phyloP scores from a whole-genome alignment of 1,140 invertebrate genomes.

The Drosophila leontia region DNA sequence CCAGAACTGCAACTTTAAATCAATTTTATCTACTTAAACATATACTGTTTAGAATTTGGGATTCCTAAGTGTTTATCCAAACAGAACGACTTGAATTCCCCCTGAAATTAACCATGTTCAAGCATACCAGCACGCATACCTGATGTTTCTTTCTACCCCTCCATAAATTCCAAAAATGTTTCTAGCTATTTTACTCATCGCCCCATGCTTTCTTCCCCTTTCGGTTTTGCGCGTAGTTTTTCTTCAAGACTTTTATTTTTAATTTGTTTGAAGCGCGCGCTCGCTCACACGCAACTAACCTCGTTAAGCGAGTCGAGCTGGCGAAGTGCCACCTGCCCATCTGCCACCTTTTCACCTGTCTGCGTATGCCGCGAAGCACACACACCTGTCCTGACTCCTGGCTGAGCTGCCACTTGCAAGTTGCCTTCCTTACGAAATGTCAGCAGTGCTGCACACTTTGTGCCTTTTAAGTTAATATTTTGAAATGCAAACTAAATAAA shows the following conservation, averaged over 20 bases:
- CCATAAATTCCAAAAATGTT: slow-evolving; percentile 31
- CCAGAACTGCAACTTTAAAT: not conserved
- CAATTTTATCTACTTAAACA: not conserved
- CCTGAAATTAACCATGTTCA: slow-evolving; percentile 13
- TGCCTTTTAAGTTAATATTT: not conserved
- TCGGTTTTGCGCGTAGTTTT: slow-evolving; percentile 15
- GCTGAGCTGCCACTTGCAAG: slow-evolving; percentile 18
- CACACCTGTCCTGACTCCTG: slow-evolving; percentile 31
- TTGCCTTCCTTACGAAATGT: slow-evolving; percentile 28
- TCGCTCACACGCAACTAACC: slow-evolving; percentile 59
- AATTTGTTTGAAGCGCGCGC: slow-evolving; percentile 62
- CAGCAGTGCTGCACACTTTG: slow-evolving; percentile 6
- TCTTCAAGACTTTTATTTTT: slow-evolving; percentile 54
- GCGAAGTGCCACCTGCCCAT: slow-evolving; percentile 35
- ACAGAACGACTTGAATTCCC: not conserved
- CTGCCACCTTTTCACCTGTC: slow-evolving; percentile 19
- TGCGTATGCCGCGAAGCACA: slow-evolving; percentile 32
- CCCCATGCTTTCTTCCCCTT: not conserved
- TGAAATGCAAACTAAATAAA: not conserved
- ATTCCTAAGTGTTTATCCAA: not conserved
- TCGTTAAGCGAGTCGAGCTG: slow-evolving; percentile 55
- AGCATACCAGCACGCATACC: slow-evolving; percentile 16
- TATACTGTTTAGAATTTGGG: not conserved
- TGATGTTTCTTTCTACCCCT: slow-evolving; percentile 6
- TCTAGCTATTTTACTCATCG: slow-evolving; percentile 26